Base-by-base conservation (phyloP, 2,113 vertebrate species). In the Smithornis capensis region DNA sequence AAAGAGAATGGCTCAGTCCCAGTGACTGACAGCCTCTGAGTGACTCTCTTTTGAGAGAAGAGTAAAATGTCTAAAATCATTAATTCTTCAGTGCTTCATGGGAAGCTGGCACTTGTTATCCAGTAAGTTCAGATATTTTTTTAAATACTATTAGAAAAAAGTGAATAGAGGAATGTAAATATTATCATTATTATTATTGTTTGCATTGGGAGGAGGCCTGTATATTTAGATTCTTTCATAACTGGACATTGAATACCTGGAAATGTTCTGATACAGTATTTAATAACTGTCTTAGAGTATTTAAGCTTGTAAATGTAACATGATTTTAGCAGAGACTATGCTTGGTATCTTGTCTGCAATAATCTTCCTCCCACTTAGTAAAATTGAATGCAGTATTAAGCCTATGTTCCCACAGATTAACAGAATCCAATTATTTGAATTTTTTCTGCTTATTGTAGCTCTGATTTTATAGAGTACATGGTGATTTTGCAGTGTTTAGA, bases 311-410 rank as follows among this genome's bases (percentile, higher is more conserved):
- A 90, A 70, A 81, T 78, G 42, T 50, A 94, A 33, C 10, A 62
- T 2, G 18, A 62, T 83, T 93, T 91, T 68, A 86, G 50, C 73
- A 94, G 78, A 94, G 88, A 45, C 85, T 73, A 67, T 85, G 91
- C 89, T 83, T 94, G 92, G 40, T 92, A 52, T 53, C 91, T 96
- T 91, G 56, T 73, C 83, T 40, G 75, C 78, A 95, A 95, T 91
- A 94, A 95, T 92, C 63, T 76, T 95, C 69, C 77, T 93, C 79
- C 84, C 76, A 92, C 85, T 95, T 96, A 94, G 83, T 68, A 90
- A 96, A 95, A 85, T 96, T 96, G 95, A 97, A 93, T 90, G 84
- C 76, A 94, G 56, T 76, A 96, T 96, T 96, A 91, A 93, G 81
- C 77, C 83, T 53, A 3, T 62, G 60, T 92, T 56, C 57, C 74